Evolutionary conservation across 1,140 invertebrate species (phyloP), one percentile per base, ranked within the genome.

Genomic region (Nymphalis io): DNA sequence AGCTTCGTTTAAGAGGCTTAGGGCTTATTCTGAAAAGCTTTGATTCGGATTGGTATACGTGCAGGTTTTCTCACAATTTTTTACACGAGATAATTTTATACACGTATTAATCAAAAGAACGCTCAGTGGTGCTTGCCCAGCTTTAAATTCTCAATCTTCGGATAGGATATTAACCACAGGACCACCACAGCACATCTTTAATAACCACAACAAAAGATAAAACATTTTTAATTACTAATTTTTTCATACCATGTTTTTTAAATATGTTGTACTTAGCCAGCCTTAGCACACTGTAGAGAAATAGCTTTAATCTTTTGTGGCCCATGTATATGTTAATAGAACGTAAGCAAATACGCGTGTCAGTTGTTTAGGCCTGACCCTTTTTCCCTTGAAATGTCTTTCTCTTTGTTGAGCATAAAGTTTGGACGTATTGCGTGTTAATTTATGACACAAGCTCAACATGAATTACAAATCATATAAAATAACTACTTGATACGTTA

Each of bases 271-370:
- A 16, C 8, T 16, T 55, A 55, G 51, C 23, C 11, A 12, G 18
- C 2, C 1, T 21, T 55, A 13, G 21, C 23, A 8, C 3, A 27
- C 20, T 27, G 51, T 55, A 21, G 51, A 27, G 51, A 23, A 20
- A 15, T 5, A 55, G 51, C 51, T 13, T 55, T 55, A 66, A 65
- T 59, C 40, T 66, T 59, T 68, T 70, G 74, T 76, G 77, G 55
- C 33, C 63, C 67, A 70, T 53, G 60, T 65, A 72, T 76, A 71
- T 73, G 74, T 77, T 80, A 74, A 77, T 80, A 80, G 70, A 75
- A 75, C 73, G 73, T 77, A 73, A 76, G 70, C 78, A 76, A 80
- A 80, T 75, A 77, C 69, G 77, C 72, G 66, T 70, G 70, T 68
- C 58, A 51, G 51, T 55, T 55, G 51, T 55, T 55, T 55, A 65